Percentiles rank a stretch among this genome's conserved stretches.
Evolutionary conservation across 2,888 invertebrate genomes (phyloP).

Genomic region (Uropetala carovei): DNA sequence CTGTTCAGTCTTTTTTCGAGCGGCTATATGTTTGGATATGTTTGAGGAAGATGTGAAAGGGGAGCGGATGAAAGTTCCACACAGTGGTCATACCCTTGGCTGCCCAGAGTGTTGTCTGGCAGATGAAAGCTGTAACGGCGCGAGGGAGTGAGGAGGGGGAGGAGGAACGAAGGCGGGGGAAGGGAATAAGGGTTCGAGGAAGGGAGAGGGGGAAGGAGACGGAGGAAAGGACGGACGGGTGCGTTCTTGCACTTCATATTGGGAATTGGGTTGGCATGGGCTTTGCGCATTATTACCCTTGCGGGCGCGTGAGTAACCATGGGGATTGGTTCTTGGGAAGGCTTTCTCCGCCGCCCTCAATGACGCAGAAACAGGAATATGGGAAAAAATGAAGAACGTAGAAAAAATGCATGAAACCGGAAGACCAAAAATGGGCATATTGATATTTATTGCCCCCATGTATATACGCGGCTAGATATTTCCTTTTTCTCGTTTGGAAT

Average conservation of each 20-base stretch:
- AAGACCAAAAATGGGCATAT: background rate
- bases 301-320: slow-evolving; percentile 42
- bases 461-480: background rate
- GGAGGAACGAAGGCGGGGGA: background rate
- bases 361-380: slow-evolving; percentile 32
- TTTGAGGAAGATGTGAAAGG: slow-evolving; percentile 11
- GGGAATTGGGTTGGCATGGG: slow-evolving; percentile 24
- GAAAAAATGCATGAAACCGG: slow-evolving; percentile 8
- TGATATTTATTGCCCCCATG: slow-evolving; percentile 7
- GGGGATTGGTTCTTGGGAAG: slow-evolving; percentile 32
- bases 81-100: background rate
- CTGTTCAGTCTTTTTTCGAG: background rate
- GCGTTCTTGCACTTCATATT: background rate
- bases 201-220: background rate
- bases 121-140: background rate
- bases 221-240: background rate
- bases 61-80: slow-evolving; percentile 9
- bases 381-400: slow-evolving; percentile 15
- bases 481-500: background rate
- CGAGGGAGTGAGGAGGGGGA: too few relatives aligned
- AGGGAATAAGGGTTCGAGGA: background rate
- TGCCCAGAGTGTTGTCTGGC: background rate
- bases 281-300: slow-evolving; percentile 39
- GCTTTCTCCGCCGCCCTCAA: background rate
- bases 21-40: slow-evolving; percentile 32